Conservation (phyloP, 2,797 vertebrate species). For the Chrosomus eos region DNA sequence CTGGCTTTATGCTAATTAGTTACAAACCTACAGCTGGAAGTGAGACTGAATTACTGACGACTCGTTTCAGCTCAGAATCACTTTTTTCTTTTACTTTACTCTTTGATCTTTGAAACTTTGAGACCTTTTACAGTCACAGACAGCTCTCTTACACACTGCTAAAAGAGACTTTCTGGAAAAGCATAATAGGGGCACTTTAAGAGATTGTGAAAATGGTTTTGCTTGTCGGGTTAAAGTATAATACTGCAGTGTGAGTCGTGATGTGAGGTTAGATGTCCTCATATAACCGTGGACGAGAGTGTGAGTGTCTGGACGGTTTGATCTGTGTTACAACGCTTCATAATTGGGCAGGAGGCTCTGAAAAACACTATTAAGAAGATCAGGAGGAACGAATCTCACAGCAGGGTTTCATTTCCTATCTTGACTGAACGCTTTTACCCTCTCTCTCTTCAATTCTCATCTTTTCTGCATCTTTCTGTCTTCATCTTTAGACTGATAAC, state of each 20-base stretch:
- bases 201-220: not conserved
- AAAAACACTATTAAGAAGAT: constrained; percentile 41
- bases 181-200: not conserved
- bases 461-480: not conserved
- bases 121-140: not conserved
- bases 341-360: constrained; percentile 12
- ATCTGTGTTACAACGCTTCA: not conserved
- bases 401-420: constrained; percentile 38
- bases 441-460: not conserved
- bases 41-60: not conserved
- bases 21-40: not conserved
- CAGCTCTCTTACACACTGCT: not conserved
- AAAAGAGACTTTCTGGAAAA: not conserved
- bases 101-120: not conserved
- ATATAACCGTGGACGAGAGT: not conserved
- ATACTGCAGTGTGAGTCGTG: not conserved
- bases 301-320: not conserved
- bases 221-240: not conserved
- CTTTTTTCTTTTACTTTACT: not conserved
- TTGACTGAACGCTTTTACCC: not conserved
- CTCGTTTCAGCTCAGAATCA: not conserved
- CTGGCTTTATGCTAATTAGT: not conserved
- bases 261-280: not conserved
- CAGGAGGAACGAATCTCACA: not conserved
- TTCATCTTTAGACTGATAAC: not conserved